Evolutionary conservation across 2,888 invertebrate genomes (phyloP).

Genomic region (Cremastinae sp.): DNA sequence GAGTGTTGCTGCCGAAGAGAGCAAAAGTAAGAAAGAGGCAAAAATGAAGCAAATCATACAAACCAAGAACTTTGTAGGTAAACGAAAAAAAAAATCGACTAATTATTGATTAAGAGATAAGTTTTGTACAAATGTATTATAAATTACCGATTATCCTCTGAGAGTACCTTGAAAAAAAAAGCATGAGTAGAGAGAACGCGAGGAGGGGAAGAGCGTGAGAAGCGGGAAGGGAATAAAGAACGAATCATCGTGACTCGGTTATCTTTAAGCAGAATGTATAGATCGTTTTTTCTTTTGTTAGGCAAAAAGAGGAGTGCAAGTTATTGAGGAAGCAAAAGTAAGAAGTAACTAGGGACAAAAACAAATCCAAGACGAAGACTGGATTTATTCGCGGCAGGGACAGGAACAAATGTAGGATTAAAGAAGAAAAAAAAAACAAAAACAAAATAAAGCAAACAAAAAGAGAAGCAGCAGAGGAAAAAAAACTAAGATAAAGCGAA

Average conservation of each 20-base stretch:
- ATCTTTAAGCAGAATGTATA: conserved; percentile 69
- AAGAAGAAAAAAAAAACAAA: conserved; percentile 62
- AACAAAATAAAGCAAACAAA: no score
- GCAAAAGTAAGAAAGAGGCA: conserved; percentile 24
- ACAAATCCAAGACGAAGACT: conserved; percentile 38
- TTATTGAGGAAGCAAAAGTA: conserved; percentile 40
- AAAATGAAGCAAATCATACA: conserved; percentile 28
- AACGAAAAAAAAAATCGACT: conserved; percentile 68
- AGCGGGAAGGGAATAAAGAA: conserved; percentile 51
- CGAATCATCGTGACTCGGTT: conserved; percentile 68
- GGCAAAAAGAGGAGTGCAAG: conserved; percentile 48
- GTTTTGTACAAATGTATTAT: conserved; percentile 79
- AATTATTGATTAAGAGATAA: conserved; percentile 77
- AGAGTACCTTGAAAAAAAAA: conserved; percentile 70
- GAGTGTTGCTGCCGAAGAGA: conserved; percentile 40
- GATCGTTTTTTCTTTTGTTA: conserved; percentile 60
- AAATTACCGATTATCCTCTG: conserved; percentile 75
- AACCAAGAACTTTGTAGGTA: conserved; percentile 61
- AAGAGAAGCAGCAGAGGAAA: conserved; percentile 41
- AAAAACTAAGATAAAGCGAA: conserved; percentile 65
- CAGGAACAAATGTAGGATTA: conserved; percentile 64
- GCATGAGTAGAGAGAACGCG: neutral
- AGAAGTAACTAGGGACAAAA: conserved; percentile 47
- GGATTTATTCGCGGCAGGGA: conserved; percentile 60
- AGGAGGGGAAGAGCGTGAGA: conserved; percentile 54